Conservation (phyloP, 64 coral and sea anemone species). For the Astreopora myriophthalma region DNA sequence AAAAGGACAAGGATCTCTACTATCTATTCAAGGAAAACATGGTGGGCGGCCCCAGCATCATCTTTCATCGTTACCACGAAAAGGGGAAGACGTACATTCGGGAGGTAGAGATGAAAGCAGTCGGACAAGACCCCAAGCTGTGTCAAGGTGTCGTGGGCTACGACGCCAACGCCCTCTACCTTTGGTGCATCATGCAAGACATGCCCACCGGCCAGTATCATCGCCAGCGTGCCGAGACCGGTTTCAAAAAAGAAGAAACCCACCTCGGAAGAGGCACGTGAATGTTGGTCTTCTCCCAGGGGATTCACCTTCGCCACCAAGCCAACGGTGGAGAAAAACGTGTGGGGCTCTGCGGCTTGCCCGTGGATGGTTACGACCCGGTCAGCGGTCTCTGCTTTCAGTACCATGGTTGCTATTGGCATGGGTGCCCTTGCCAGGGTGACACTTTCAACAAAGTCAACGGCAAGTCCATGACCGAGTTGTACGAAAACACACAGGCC, state of each 20-base stretch:
- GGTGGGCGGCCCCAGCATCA: constrained; percentile 17
- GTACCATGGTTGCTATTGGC: constrained; percentile 15
- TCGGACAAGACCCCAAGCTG: constrained; percentile 26
- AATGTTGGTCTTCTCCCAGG: background rate
- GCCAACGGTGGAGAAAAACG: constrained; percentile 12
- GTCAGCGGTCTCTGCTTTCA: background rate
- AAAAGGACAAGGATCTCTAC: constrained; percentile 24
- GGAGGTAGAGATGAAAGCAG: constrained; percentile 3
- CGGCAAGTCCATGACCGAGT: background rate
- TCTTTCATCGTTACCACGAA: constrained; percentile 46
- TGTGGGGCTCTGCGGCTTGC: background rate
- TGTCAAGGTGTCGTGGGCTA: constrained; percentile 16
- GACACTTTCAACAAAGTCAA: background rate
- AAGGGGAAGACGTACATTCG: constrained; percentile 1
- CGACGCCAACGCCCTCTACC: constrained; percentile 56
- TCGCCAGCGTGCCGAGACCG: background rate
- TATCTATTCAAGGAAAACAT: constrained; percentile 20
- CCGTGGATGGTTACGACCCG: background rate
- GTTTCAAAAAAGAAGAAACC: background rate
- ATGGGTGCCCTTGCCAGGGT: background rate
- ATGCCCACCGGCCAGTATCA: constrained; percentile 32
- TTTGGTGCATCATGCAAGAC: constrained; percentile 35
- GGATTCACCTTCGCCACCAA: background rate
- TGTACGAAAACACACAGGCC: background rate
- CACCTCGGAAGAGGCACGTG: no score